Base-by-base conservation (phyloP, 2,113 vertebrate species). In the Dermatemys mawii region DNA sequence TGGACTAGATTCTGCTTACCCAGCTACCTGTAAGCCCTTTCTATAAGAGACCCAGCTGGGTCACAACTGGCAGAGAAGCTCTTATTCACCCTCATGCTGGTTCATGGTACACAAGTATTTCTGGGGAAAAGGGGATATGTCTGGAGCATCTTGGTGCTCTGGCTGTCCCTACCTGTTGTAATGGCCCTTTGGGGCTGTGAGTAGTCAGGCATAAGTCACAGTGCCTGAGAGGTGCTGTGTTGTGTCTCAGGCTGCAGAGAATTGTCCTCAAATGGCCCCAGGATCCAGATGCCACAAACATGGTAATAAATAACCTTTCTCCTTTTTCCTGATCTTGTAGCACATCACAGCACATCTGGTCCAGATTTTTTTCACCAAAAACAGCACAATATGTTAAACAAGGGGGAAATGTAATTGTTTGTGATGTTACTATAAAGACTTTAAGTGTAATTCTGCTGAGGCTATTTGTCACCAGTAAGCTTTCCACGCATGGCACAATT, bases 401-500 rank as follows among this genome's bases (percentile, higher is more conserved):
- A 86, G 67, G 46, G 73, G 95, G 38, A 94, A 93, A 38, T 1
- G 0, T 84, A 57, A 19, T 60, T 93, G 44, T 14, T 55, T 6
- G 4, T 86, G 78, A 48, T 78, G 79, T 70, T 79, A 46, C 60
- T 27, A 55, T 2, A 4, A 19, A 29, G 32, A 75, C 89, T 12
- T 88, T 67, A 88, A 57, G 3, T 49, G 13, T 82, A 86, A 78
- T 35, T 54, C 32, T 83, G 27, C 63, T 90, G 50, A 88, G 83
- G 38, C 3, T 24, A 24, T 73, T 91, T 92, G 93, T 92, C 27
- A 70, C 48, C 84, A 49, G 46, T 9, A 86, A 83, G 9, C 54
- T 94, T 95, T 78, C 60, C 63, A 76, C 84, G 96, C 96, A 88
- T 44, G 80, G 63, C 60, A 91, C 67, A 70, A 46, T 92, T 87